phyloP scores from a whole-genome alignment of 2,888 invertebrate genomes.

The Spilosoma lubricipeda region DNA sequence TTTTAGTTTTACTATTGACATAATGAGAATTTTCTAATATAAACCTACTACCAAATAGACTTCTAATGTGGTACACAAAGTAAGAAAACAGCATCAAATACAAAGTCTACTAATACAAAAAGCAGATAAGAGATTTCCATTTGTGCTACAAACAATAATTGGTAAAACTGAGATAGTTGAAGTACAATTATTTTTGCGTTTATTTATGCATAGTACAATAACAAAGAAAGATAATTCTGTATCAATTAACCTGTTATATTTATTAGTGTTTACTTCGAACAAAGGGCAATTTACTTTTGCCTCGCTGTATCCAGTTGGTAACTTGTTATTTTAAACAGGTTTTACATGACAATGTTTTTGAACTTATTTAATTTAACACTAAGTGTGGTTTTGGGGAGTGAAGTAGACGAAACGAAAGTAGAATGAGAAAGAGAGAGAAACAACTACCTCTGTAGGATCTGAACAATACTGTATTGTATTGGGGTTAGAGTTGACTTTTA shows the following conservation, averaged over 20 bases:
- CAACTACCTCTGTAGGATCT: too few relatives aligned
- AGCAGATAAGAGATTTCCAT: not conserved
- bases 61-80: not conserved
- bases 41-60: not conserved
- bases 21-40: too few relatives aligned
- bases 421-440: too few relatives aligned
- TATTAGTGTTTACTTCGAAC: slow-evolving; percentile 34
- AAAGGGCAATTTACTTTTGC: slow-evolving; percentile 37
- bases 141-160: not conserved
- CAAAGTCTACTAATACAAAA: not conserved
- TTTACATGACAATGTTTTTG: slow-evolving; percentile 12
- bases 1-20: too few relatives aligned
- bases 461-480: too few relatives aligned
- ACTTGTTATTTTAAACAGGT: slow-evolving; percentile 28
- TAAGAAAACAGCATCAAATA: not conserved
- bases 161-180: not conserved
- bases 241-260: slow-evolving; percentile 41
- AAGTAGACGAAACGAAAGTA: too few relatives aligned
- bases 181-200: not conserved
- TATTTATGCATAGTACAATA: slow-evolving; percentile 7
- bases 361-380: too few relatives aligned
- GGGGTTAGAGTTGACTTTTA: too few relatives aligned
- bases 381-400: too few relatives aligned
- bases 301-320: slow-evolving; percentile 20
- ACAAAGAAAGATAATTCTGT: slow-evolving; percentile 39